Evolutionary conservation across 1,140 invertebrate genomes (phyloP).

Genomic region (Magallana angulata): DNA sequence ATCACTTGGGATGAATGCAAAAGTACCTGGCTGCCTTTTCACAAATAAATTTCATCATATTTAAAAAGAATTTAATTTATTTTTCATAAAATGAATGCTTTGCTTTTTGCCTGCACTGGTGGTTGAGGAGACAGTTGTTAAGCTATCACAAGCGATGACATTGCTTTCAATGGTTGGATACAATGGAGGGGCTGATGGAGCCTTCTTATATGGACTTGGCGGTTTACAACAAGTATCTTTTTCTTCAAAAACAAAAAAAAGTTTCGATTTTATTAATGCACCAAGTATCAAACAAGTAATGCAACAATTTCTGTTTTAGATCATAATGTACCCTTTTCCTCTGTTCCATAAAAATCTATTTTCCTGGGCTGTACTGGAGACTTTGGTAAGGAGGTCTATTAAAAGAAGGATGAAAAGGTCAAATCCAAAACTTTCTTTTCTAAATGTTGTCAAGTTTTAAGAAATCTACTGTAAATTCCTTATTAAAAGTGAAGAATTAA

Average conservation of each 20-base stretch:
- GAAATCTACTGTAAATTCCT: no score
- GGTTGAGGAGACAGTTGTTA: conserved; percentile 45
- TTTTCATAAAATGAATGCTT: no score
- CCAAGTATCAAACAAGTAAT: not conserved
- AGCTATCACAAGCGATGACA: conserved; percentile 42
- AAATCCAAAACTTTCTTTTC: not conserved
- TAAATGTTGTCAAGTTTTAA: not conserved
- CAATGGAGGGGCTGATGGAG: conserved; percentile 1
- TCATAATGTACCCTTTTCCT: not conserved
- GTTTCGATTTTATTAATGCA: no score
- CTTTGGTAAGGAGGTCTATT: not conserved
- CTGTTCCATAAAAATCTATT: not conserved
- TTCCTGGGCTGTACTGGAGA: conserved; percentile 20
- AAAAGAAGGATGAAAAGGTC: not conserved
- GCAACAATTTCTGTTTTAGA: not conserved
- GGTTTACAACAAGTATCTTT: not conserved
- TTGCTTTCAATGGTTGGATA: conserved; percentile 14
- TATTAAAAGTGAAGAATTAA: no score
- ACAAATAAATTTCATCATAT: no score
- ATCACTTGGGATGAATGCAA: no score
- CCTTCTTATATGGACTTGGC: conserved; percentile 2
- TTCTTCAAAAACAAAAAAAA: no score
- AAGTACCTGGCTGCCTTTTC: no score
- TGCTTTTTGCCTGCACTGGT: not conserved
- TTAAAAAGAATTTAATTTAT: no score